Evolutionary conservation across 2,888 invertebrate genomes (phyloP).

Genomic region (Sinohyriopsis cumingii): DNA sequence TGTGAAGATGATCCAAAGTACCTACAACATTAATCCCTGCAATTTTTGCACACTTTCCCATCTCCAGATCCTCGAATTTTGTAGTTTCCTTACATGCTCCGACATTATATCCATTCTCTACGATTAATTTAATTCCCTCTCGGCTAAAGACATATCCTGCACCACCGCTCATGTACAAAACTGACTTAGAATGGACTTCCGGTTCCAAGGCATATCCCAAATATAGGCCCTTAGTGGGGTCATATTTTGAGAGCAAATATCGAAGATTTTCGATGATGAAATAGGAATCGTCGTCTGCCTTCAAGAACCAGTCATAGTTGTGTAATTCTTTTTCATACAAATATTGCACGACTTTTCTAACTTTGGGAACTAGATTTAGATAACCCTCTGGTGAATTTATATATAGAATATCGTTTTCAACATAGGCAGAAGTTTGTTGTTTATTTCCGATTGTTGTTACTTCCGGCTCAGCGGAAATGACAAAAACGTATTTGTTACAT

Average conservation of each 20-base stretch:
- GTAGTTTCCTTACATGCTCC: conserved; percentile 27
- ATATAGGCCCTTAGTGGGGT: conserved; percentile 22
- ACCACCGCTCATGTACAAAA: conserved; percentile 39
- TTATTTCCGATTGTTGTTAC: no score
- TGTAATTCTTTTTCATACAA: conserved; percentile 27
- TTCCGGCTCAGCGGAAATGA: conserved; percentile 16
- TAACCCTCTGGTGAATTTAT: conserved; percentile 36
- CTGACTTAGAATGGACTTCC: conserved; percentile 24
- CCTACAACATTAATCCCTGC: conserved; percentile 25
- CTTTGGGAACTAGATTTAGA: conserved; percentile 32
- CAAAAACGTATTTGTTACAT: conserved; percentile 38
- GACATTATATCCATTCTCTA: conserved; percentile 28
- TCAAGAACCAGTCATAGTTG: conserved; percentile 38
- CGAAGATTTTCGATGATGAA: conserved; percentile 36
- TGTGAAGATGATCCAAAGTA: conserved; percentile 30
- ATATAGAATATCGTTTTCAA: conserved; percentile 22
- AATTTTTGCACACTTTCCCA: conserved; percentile 28
- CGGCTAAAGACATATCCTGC: conserved; percentile 38
- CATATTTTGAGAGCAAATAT: conserved; percentile 19
- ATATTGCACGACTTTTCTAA: conserved; percentile 26
- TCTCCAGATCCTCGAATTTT: conserved; percentile 34
- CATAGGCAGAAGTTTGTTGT: no score
- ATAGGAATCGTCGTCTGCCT: conserved; percentile 39
- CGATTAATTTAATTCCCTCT: conserved; percentile 22
- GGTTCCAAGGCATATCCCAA: conserved; percentile 34